Conservation (phyloP, 2,888 invertebrate genomes). For the Proisotoma minuta region DNA sequence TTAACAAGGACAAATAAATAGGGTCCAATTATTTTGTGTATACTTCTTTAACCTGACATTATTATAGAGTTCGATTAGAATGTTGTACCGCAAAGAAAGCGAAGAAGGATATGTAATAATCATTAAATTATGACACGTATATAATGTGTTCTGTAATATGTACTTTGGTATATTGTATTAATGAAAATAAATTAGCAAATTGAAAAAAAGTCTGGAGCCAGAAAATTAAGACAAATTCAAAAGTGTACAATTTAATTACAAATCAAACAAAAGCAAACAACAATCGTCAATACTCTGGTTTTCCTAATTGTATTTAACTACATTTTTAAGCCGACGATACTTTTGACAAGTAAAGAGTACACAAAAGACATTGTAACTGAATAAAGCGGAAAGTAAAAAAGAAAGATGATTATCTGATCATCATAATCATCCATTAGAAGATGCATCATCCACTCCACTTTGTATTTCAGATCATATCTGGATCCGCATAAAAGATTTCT, state of each 20-base stretch:
- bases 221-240: constrained; percentile 1
- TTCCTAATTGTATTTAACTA: background rate
- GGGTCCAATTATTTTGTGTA: too few relatives aligned
- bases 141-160: too few relatives aligned
- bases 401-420: background rate
- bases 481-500: background rate
- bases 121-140: too few relatives aligned
- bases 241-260: background rate
- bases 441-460: constrained; percentile 4
- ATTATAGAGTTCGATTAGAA: too few relatives aligned
- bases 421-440: constrained; percentile 2
- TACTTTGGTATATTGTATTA: too few relatives aligned
- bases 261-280: background rate
- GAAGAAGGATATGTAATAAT: too few relatives aligned
- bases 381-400: constrained; percentile 5
- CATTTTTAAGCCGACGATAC: background rate
- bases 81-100: too few relatives aligned
- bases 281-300: too few relatives aligned
- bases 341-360: background rate
- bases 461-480: background rate
- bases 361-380: background rate
- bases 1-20: too few relatives aligned
- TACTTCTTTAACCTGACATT: too few relatives aligned
- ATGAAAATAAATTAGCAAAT: too few relatives aligned
- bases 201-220: background rate